Base-by-base conservation (phyloP, 1,140 invertebrate genomes). In the Calephelis virginiensis region DNA sequence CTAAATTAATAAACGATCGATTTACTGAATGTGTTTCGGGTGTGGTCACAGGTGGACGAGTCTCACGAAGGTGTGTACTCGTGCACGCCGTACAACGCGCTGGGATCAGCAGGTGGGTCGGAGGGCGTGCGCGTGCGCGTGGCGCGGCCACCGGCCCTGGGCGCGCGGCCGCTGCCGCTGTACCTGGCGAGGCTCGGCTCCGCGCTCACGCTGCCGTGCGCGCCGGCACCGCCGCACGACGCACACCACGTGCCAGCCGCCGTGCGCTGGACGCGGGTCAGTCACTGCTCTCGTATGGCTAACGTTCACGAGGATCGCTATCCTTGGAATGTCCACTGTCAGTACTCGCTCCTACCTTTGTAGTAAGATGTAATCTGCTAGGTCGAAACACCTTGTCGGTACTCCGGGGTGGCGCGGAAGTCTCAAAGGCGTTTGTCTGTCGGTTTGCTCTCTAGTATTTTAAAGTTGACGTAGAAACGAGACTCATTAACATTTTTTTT, bases 11-110 rank as follows among this genome's bases (percentile, higher is more conserved):
- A 28, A 28, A 28, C 28, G 2, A 28, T 28, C 28, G 28, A 28
- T 17, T 17, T 17, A 17, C 17, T 17, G 17, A 63, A 40, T 64
- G 49, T 43, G 12, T 46, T 1, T 3, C 14, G 50, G 5, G 50
- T 37, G 14, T 64, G 1, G 43, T n/a, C 13, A 7, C 72, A 91
- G 93, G 95, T 95, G 75, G 97, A 94, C 74, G 95, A 96, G 79
- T 94, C 92, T 1, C 95, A 96, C 76, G 94, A 93, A 46, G 96
- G 96, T 17, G 93, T 93, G 72, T 99, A 99, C 89, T 95, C 95
- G 28, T 99, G 98, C 84, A 98, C 96, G 8, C 97, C 98, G 38
- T 97, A 96, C 89, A 99, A 98, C 85, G 93, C 95, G 61, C 93
- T 98, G 74, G 98, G 97, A 17, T 95, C 95, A 6, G 95, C 95